Evolutionary conservation across 2,113 vertebrate species (phyloP).

Genomic region (Cariama cristata): DNA sequence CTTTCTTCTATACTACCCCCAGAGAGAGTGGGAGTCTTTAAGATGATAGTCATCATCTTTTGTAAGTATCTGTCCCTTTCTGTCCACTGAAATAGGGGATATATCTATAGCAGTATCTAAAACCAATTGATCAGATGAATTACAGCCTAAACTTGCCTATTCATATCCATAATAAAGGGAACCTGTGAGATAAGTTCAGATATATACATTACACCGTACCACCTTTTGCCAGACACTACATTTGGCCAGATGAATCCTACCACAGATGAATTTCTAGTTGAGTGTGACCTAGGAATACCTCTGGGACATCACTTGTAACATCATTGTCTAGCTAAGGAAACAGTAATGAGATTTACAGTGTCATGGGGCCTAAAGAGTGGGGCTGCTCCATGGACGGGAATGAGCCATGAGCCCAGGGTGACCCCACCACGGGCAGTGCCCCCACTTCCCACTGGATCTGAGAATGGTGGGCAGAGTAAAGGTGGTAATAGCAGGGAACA

Average conservation of each 20-base stretch:
- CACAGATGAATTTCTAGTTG: not conserved
- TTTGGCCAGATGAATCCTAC: not conserved
- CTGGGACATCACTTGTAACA: not conserved
- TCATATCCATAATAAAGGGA: not conserved
- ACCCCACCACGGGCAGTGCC: not conserved
- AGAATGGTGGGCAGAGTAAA: not conserved
- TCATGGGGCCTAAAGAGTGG: not conserved
- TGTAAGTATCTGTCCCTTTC: not conserved
- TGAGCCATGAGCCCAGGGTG: not conserved
- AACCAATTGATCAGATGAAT: not conserved
- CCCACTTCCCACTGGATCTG: not conserved
- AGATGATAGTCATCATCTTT: not conserved
- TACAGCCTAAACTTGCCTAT: not conserved
- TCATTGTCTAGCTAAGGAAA: not conserved
- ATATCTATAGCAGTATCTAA: not conserved
- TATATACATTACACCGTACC: not conserved
- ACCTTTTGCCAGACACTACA: not conserved
- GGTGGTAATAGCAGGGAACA: not conserved
- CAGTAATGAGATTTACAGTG: not conserved
- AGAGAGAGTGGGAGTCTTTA: not conserved
- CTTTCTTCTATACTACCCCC: not conserved
- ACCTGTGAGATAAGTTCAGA: not conserved
- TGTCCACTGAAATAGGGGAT: not conserved
- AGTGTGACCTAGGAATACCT: not conserved
- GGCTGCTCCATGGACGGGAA: not conserved